These are phyloP conservation scores for Dermatophagoides farinae DNA, from an alignment of 1,140 invertebrate species.

Conservation along the genomic window DNA sequence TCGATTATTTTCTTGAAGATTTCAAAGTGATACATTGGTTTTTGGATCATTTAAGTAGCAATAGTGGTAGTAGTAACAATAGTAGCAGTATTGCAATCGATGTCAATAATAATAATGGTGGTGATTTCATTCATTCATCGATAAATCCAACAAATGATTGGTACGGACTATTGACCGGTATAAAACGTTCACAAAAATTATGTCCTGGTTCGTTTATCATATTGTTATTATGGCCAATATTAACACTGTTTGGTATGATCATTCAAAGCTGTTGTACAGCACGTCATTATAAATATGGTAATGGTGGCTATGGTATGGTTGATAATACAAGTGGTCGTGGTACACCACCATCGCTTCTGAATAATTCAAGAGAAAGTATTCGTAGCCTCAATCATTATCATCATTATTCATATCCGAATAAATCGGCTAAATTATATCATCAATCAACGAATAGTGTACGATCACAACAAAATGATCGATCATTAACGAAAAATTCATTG, in stretches of 20 bases:
- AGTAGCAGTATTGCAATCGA: constrained; percentile 20
- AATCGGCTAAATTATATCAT: too few species aligned
- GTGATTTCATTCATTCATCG: too few species aligned
- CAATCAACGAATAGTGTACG: neutral
- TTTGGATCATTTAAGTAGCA: constrained; percentile 25
- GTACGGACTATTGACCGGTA: neutral
- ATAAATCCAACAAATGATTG: neutral
- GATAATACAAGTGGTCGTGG: neutral
- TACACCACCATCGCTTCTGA: too few species aligned
- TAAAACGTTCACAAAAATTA: constrained; percentile 26
- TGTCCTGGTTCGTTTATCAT: constrained; percentile 57
- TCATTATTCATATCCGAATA: too few species aligned
- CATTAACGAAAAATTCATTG: constrained; percentile 23
- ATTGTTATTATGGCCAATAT: constrained; percentile 46
- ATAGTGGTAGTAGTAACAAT: constrained; percentile 24
- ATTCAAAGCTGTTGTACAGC: constrained; percentile 48
- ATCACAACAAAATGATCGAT: neutral
- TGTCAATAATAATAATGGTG: too few species aligned
- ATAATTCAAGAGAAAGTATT: too few species aligned
- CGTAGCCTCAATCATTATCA: too few species aligned
- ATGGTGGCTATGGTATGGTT: constrained; percentile 16
- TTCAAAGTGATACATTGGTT: constrained; percentile 48
- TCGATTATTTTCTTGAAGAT: constrained; percentile 55
- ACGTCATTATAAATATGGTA: constrained; percentile 39
- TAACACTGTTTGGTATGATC: constrained; percentile 41